These are phyloP conservation scores for Empidonax alnorum DNA, from an alignment of 2,113 vertebrate genomes.

Conservation along the genomic window DNA sequence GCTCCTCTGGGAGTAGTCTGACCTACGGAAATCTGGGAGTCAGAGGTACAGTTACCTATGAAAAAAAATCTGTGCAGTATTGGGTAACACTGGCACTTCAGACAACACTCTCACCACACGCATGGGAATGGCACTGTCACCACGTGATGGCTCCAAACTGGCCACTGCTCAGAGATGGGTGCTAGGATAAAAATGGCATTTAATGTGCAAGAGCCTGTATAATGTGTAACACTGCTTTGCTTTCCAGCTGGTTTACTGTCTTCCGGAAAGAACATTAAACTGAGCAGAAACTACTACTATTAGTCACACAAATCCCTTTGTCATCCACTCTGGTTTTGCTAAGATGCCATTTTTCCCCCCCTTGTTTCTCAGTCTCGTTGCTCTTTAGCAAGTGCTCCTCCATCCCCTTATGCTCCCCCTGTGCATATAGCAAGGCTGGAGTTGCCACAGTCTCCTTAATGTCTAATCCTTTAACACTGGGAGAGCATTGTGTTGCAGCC, in stretches of 20 bases:
- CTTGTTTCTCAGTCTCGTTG: conserved; percentile 32
- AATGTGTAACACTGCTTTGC: not conserved
- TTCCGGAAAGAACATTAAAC: not conserved
- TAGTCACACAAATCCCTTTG: conserved; percentile 11
- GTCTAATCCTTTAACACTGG: conserved; percentile 82
- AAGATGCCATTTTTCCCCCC: conserved; percentile 26
- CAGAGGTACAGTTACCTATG: not conserved
- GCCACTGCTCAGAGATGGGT: not conserved
- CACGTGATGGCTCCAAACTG: not conserved
- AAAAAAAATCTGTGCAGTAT: not conserved
- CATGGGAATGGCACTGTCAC: not conserved
- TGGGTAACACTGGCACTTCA: not conserved
- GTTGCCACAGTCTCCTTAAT: conserved; percentile 79
- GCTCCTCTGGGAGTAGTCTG: not conserved
- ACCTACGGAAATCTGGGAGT: not conserved
- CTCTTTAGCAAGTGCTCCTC: conserved; percentile 41
- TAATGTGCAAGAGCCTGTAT: not conserved
- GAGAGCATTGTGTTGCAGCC: conserved; percentile 76
- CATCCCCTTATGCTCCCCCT: conserved; percentile 56
- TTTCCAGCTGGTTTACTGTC: not conserved
- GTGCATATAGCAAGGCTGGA: conserved; percentile 60
- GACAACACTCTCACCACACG: not conserved
- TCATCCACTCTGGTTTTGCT: conserved; percentile 14
- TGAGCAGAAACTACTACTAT: not conserved
- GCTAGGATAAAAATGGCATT: not conserved